phyloP scores from a whole-genome alignment of 2,113 vertebrate species.

The Pseudopodoces humilis region DNA sequence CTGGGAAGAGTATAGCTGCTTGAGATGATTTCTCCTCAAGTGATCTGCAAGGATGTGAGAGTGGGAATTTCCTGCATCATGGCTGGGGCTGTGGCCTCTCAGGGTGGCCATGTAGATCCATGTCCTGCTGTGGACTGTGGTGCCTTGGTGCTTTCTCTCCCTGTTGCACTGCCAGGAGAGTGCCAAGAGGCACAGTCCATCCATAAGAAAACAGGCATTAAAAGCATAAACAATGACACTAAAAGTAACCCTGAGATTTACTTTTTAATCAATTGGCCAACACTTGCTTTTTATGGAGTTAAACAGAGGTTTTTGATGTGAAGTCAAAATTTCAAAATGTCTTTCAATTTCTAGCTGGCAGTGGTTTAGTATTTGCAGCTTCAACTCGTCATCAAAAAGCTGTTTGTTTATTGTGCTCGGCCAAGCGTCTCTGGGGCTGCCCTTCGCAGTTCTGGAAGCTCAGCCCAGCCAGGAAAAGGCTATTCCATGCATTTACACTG shows the following conservation, averaged over 20 bases:
- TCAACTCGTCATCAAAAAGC: neutral
- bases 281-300: neutral
- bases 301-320: neutral
- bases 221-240: neutral
- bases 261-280: neutral
- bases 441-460: neutral
- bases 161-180: neutral
- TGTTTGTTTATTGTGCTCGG: fast-evolving
- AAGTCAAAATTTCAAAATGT: neutral
- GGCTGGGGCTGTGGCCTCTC: fast-evolving
- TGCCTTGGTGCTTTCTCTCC: fast-evolving
- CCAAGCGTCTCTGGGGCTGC: too few relatives aligned
- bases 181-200: fast-evolving
- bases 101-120: fast-evolving
- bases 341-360: neutral
- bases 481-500: neutral
- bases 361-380: neutral
- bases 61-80: fast-evolving
- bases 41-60: neutral
- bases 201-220: neutral
- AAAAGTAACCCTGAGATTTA: neutral
- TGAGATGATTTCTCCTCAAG: neutral
- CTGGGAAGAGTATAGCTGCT: neutral
- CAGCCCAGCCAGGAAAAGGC: neutral
- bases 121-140: fast-evolving